Evolutionary conservation across 2,797 vertebrate species (phyloP).

Genomic region (Novumbra hubbsi): DNA sequence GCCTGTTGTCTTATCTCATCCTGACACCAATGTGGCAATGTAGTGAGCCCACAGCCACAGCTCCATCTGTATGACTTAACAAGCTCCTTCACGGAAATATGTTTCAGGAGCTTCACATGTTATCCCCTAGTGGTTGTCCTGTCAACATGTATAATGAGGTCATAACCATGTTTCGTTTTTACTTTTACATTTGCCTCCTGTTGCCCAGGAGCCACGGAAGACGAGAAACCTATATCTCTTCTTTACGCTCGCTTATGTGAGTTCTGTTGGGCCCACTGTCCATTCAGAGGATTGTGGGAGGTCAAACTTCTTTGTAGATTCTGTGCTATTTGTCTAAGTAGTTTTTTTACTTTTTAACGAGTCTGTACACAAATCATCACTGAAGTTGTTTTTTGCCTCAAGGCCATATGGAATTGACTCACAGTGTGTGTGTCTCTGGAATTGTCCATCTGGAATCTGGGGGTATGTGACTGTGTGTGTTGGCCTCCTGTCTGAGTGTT

Average conservation of each 20-base stretch:
- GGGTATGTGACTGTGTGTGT: slow-evolving; percentile 48
- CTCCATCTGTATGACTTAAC: slow-evolving; percentile 46
- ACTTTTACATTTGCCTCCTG: slow-evolving; percentile 46
- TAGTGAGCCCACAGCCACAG: slow-evolving; percentile 7
- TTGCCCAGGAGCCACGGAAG: slow-evolving; percentile 5
- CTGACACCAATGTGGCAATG: slow-evolving; percentile 31
- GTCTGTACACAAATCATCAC: slow-evolving; percentile 47
- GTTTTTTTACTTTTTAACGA: slow-evolving; percentile 16
- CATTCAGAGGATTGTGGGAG: neutral
- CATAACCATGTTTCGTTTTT: slow-evolving; percentile 51
- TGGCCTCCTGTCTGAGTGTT: slow-evolving; percentile 22
- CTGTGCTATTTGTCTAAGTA: neutral
- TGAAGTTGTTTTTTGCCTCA: slow-evolving; percentile 46
- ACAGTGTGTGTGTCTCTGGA: slow-evolving; percentile 41
- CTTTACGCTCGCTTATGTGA: slow-evolving; percentile 17
- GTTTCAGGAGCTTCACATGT: slow-evolving; percentile 42
- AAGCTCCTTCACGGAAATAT: slow-evolving; percentile 52
- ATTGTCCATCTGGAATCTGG: slow-evolving; percentile 58
- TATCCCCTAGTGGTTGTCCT: slow-evolving; percentile 39
- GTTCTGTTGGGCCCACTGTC: slow-evolving; percentile 5
- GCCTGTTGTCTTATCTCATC: slow-evolving; percentile 32
- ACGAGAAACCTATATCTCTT: slow-evolving; percentile 33
- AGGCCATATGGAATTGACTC: slow-evolving; percentile 61
- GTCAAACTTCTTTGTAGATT: neutral
- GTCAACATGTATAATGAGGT: slow-evolving; percentile 60